Conservation (phyloP, 2,113 vertebrate genomes). For the Herpetotheres cachinnans region DNA sequence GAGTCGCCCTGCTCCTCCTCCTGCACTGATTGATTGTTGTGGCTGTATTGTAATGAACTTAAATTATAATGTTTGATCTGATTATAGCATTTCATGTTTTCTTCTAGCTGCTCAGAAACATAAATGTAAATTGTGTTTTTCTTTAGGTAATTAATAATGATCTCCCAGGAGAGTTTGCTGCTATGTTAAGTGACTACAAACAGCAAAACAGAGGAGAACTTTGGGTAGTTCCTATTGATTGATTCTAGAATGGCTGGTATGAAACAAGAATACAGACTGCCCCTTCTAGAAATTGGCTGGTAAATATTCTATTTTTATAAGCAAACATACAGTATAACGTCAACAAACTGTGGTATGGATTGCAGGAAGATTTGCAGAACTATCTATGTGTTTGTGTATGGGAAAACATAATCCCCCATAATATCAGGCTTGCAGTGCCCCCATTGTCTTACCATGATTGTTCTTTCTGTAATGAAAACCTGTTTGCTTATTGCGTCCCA, state of each 20-base stretch:
- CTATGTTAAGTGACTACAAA: slow-evolving; percentile 43
- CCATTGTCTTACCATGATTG: neutral
- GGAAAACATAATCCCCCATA: neutral
- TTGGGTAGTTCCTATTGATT: slow-evolving; percentile 39
- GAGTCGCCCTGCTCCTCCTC: no score
- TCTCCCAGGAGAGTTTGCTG: slow-evolving; percentile 48
- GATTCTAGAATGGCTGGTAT: slow-evolving; percentile 36
- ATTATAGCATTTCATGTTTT: neutral
- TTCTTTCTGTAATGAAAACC: neutral
- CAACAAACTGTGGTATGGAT: neutral
- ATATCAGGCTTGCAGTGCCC: neutral
- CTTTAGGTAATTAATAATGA: slow-evolving; percentile 29
- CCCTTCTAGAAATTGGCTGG: slow-evolving; percentile 42
- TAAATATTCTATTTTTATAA: neutral
- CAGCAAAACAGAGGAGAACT: neutral
- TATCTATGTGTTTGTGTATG: neutral
- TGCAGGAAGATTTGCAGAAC: neutral
- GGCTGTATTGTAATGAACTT: neutral
- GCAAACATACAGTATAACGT: neutral
- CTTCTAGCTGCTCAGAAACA: neutral
- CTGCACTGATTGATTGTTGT: neutral
- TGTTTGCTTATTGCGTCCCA: neutral
- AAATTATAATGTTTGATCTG: neutral
- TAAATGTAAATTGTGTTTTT: neutral
- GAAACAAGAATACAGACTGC: slow-evolving; percentile 46